Evolutionary conservation across 2,797 vertebrate species (phyloP).

Genomic region (Huso huso): DNA sequence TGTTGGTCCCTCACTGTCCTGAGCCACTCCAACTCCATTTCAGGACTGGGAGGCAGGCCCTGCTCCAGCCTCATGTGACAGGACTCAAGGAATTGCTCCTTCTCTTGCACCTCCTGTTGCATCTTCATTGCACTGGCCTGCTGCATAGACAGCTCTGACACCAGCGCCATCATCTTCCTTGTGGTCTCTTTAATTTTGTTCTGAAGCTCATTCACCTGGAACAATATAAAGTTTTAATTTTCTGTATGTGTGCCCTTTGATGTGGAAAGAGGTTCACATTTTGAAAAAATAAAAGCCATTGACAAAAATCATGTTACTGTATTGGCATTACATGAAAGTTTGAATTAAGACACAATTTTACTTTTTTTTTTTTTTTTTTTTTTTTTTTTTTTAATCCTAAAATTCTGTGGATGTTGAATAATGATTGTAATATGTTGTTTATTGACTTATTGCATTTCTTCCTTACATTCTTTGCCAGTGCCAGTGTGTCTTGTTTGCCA

Average conservation of each 20-base stretch:
- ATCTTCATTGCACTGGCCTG: slow-evolving; percentile 65
- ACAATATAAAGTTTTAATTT: too few relatives aligned
- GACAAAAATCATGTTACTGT: too few relatives aligned
- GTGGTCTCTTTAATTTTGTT: slow-evolving; percentile 56
- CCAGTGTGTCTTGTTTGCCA: slow-evolving; percentile 58
- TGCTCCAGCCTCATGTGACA: slow-evolving; percentile 62
- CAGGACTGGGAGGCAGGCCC: slow-evolving; percentile 65
- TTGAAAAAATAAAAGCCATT: too few relatives aligned
- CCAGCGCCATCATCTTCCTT: slow-evolving; percentile 66
- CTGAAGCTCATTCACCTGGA: slow-evolving; percentile 64
- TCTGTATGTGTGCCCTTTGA: too few relatives aligned
- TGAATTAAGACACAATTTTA: too few relatives aligned
- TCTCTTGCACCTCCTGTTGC: slow-evolving; percentile 72
- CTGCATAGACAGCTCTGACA: slow-evolving; percentile 78
- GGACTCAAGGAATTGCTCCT: slow-evolving; percentile 61
- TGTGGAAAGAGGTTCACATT: too few relatives aligned
- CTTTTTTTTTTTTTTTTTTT: too few relatives aligned
- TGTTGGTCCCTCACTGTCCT: slow-evolving; percentile 56
- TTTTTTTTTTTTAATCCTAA: too few relatives aligned
- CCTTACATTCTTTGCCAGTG: slow-evolving; percentile 74
- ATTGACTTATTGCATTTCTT: neutral
- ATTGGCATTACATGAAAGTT: too few relatives aligned
- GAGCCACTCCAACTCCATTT: slow-evolving; percentile 67
- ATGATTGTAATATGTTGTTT: too few relatives aligned
- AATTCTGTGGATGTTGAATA: too few relatives aligned